Base-by-base conservation (phyloP, 2,888 invertebrate genomes). In the Drosophila algonquin region DNA sequence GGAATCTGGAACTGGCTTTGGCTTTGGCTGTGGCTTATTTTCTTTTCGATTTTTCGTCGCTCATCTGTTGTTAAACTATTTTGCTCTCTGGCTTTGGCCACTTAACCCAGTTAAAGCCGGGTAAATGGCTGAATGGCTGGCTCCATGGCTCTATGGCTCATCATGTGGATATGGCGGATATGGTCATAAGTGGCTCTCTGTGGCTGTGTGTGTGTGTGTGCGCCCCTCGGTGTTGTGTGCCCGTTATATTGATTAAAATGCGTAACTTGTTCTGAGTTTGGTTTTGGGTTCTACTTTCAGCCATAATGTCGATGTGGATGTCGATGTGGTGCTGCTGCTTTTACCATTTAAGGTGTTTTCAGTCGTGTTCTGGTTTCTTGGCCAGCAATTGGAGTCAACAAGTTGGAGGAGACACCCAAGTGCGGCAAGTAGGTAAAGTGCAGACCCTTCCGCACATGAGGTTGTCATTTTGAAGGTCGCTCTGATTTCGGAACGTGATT, bases 221-320 rank as follows among this genome's bases (percentile, higher is more conserved):
- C 45, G 68, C 62, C 40, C 40, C 40, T 40, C 7, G 14, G 4
- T 21, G 12, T 62, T 27, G 21, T 27, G 27, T 65, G 68, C 62
- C 90, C 83, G 90, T 90, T 89, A 83, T 75, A 85, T 90, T 76
- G 87, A 85, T 87, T 83, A 73, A 83, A 85, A 90, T 89, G 81
- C 83, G 81, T 87, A 86, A 78, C 89, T 81, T 63, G 89, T 87
- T 86, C 78, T 77, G 75, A 48, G 55, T 79, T 65, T 54, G 81
- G 58, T 51, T 73, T 62, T 45, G 75, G 67, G 73, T 77, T 87
- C 89, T 87, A 76, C 88, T 73, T 86, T 76, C 76, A 63, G 58
- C 63, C 40, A 7, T 40, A n/a, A n/a, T n/a, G n/a, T n/a, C n/a
- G n/a, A n/a, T n/a, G n/a, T n/a, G n/a, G n/a, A n/a, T n/a, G n/a